These are phyloP conservation scores for Alca torda DNA, from an alignment of 2,797 vertebrate genomes.

Conservation along the genomic window DNA sequence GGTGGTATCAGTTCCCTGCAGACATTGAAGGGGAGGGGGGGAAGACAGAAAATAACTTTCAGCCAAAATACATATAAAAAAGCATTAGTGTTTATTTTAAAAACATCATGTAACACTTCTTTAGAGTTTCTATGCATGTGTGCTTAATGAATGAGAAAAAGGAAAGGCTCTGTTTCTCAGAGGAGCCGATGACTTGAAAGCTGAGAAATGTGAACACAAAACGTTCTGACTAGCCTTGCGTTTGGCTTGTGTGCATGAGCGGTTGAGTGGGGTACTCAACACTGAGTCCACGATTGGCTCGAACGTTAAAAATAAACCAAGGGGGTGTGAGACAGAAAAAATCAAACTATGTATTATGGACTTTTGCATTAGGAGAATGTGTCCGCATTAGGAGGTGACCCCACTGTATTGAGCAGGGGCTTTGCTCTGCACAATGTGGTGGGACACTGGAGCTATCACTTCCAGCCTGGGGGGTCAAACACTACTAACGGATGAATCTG, in stretches of 20 bases:
- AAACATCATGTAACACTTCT: conserved; percentile 56
- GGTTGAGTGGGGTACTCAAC: background rate
- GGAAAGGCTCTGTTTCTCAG: conserved; percentile 34
- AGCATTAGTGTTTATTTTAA: conserved; percentile 58
- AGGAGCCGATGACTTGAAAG: background rate
- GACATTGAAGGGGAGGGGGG: background rate
- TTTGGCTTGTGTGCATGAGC: background rate
- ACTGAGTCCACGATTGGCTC: background rate
- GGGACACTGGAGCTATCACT: background rate
- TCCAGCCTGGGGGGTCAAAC: background rate
- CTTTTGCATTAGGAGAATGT: background rate
- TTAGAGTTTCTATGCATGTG: conserved; percentile 8
- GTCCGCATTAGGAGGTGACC: background rate
- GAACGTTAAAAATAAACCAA: background rate
- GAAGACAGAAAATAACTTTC: conserved; percentile 50
- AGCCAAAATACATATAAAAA: conserved; percentile 46
- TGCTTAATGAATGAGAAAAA: conserved; percentile 36
- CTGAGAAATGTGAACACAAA: conserved; percentile 10
- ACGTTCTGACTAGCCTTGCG: background rate
- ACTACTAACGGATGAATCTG: accelerated
- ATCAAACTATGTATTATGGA: background rate
- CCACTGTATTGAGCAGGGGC: background rate
- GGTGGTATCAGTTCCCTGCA: conserved; percentile 54
- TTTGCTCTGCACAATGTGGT: accelerated
- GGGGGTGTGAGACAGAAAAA: background rate